Conservation (phyloP, 2,113 vertebrate genomes). For the Lophotis ruficrista region DNA sequence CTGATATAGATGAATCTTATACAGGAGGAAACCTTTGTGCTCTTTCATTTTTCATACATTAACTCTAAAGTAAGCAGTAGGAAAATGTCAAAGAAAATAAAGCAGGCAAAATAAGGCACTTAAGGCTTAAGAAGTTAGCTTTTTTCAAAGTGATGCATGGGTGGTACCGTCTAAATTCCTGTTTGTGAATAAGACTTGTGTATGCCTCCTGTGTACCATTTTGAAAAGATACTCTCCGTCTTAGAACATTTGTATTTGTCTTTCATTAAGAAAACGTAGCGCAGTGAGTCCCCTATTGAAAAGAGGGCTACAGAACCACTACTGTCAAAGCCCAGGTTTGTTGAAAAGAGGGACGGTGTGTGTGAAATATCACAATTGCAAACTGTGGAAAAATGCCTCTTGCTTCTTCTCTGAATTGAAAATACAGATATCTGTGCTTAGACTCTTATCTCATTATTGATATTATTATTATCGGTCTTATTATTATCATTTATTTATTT, state of each 20-base stretch:
- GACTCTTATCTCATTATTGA: neutral
- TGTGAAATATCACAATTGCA: neutral
- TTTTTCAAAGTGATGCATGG: slow-evolving; percentile 11
- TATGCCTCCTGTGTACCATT: neutral
- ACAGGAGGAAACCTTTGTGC: neutral
- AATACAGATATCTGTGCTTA: neutral
- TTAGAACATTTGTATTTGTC: slow-evolving; percentile 7
- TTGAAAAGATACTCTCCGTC: neutral
- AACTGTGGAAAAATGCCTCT: neutral
- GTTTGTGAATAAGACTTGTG: slow-evolving; percentile 15
- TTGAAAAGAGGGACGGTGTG: neutral
- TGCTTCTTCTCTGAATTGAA: neutral
- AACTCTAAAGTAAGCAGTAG: slow-evolving; percentile 21
- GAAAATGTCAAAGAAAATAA: slow-evolving; percentile 51
- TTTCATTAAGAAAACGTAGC: slow-evolving; percentile 10
- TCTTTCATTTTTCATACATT: slow-evolving; percentile 25
- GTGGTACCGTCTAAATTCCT: neutral
- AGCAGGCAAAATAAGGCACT: neutral
- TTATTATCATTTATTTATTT: neutral
- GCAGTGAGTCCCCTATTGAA: neutral
- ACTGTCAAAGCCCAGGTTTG: neutral
- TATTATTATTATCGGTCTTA: neutral
- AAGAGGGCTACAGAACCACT: neutral
- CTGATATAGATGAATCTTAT: slow-evolving; percentile 4
- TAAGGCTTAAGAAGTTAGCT: neutral